Base-by-base conservation (phyloP, 2,113 vertebrate species). In the Pachycephala philippinensis region DNA sequence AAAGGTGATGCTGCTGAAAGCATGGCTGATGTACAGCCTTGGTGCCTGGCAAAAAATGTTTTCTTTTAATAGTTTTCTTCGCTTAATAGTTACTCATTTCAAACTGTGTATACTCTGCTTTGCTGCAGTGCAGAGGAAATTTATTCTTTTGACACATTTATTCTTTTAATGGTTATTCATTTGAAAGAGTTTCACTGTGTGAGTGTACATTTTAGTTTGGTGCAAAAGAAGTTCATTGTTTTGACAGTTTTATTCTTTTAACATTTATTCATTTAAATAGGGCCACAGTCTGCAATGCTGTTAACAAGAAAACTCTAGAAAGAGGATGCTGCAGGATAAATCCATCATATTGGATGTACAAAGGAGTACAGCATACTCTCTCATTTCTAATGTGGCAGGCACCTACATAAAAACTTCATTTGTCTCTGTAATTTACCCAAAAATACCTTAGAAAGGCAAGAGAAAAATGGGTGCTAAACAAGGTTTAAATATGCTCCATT, bases 131-230 rank as follows among this genome's bases (percentile, higher is more conserved):
- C 93, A 96, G 75, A 76, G 54, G 76, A 97, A 97, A 97, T 97
- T 87, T 95, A 96, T 97, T 97, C 60, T 79, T 97, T 95, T 97
- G 96, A 96, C 91, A 97, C 59, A 94, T 96, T 97, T 98, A 97
- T 97, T 97, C 76, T 97, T 96, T 95, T 96, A 97, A 97, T 95
- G 88, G 42, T 96, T 97, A 96, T 92, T 96, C 91, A 97, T 97
- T 97, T 95, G 72, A 78, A 82, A 96, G 93, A 86, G 40, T 96
- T 97, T 85, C 26, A 23, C 80, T 56, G 52, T 61, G 47, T 84
- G 57, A 60, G 82, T 93, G 75, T 85, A 94, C 89, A 81, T 97
- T 97, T 95, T 93, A 96, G 78, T 94, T 94, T 95, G 4, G 28
- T 95, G 69, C 53, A 90, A 91, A 71, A 96, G 68, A 95, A 70